Evolutionary conservation across 2,113 vertebrate species (phyloP).

Genomic region (Mirounga angustirostris): DNA sequence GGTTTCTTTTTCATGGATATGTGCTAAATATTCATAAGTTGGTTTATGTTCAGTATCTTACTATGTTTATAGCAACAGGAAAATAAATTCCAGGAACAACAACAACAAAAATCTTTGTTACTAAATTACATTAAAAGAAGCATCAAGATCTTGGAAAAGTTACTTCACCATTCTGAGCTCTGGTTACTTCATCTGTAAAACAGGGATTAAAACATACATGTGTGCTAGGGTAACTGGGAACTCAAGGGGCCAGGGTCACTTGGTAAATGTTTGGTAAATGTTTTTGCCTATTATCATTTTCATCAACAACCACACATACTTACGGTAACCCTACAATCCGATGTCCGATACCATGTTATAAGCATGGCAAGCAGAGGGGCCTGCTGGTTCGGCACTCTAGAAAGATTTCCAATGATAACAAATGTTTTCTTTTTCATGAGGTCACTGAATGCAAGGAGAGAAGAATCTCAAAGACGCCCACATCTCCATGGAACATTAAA

Average conservation of each 20-base stretch:
- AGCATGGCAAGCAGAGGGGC: not conserved
- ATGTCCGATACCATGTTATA: not conserved
- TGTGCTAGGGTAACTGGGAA: not conserved
- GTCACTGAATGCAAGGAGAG: not conserved
- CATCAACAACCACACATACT: not conserved
- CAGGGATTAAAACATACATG: not conserved
- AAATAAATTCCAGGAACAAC: not conserved
- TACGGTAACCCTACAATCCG: too few species aligned
- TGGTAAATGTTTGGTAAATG: not conserved
- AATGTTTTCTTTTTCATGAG: not conserved
- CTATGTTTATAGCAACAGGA: not conserved
- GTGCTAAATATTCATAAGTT: not conserved
- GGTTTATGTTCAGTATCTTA: not conserved
- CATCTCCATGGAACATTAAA: not conserved
- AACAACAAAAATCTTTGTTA: not conserved
- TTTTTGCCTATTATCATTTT: not conserved
- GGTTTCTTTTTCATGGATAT: not conserved
- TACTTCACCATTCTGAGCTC: not conserved
- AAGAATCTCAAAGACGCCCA: not conserved
- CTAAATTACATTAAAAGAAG: not conserved
- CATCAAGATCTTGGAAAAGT: not conserved
- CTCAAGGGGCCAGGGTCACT: not conserved
- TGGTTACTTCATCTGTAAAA: not conserved
- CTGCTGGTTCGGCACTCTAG: not conserved
- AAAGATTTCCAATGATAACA: not conserved